Conservation (phyloP, 2,888 invertebrate species). For the Acrocyrtus sp. region DNA sequence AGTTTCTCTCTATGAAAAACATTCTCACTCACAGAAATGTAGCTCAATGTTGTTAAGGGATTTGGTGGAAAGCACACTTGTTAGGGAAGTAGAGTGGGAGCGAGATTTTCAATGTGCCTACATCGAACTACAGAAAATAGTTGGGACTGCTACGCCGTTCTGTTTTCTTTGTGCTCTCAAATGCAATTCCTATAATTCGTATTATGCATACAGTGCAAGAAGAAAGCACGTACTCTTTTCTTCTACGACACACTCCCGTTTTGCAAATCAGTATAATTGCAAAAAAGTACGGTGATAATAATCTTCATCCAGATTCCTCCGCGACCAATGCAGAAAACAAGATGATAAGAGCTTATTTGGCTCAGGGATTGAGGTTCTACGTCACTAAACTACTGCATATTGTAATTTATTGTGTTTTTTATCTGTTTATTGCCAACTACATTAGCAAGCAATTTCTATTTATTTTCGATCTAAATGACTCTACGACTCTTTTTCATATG, state of each 20-base stretch:
- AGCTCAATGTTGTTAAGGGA: constrained; percentile 10
- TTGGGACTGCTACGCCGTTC: too few species aligned
- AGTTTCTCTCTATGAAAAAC: neutral
- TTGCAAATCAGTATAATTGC: constrained; percentile 9
- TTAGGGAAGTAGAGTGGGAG: too few species aligned
- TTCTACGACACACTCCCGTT: neutral
- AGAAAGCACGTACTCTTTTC: too few species aligned
- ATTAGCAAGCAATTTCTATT: constrained; percentile 19
- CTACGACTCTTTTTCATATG: too few species aligned
- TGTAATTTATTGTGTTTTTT: constrained; percentile 41
- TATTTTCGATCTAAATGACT: too few species aligned
- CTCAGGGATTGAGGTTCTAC: constrained; percentile 41
- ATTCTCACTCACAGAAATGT: neutral
- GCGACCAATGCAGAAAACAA: too few species aligned
- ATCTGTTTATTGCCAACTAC: constrained; percentile 33
- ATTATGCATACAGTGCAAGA: too few species aligned
- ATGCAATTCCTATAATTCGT: too few species aligned
- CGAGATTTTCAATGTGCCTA: too few species aligned
- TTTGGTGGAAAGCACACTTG: neutral
- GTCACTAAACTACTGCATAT: constrained; percentile 30
- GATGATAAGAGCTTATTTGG: constrained; percentile 23
- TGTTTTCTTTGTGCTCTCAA: too few species aligned
- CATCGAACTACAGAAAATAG: neutral
- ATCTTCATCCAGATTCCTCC: constrained; percentile 29
- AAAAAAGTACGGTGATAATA: constrained; percentile 28